A percentile compares a stretch with the other conserved stretches of the same genome.
Evolutionary conservation across 1,140 invertebrate species (phyloP).

Genomic region (Wiebesia pumilae): DNA sequence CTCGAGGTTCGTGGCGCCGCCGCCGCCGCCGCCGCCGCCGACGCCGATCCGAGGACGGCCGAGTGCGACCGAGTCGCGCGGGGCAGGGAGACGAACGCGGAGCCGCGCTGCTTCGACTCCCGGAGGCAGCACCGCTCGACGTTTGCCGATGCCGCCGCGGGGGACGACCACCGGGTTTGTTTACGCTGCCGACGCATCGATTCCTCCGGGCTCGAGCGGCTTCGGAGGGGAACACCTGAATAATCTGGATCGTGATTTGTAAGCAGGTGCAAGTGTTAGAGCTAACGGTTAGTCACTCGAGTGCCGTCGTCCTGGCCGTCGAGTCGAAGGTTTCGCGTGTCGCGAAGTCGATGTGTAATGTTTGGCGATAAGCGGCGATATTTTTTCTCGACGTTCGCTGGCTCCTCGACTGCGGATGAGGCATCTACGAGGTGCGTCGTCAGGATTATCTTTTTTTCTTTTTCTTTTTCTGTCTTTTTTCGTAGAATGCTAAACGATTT

Average conservation of each 20-base stretch:
- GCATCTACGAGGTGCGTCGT: too few relatives aligned
- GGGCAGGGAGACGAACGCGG: slow-evolving; percentile 15
- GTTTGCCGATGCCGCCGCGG: too few relatives aligned
- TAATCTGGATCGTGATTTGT: not conserved
- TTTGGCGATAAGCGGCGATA: too few relatives aligned
- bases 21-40: not conserved
- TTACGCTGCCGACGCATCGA: not conserved
- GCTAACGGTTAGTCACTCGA: not conserved
- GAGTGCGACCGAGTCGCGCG: slow-evolving; percentile 51
- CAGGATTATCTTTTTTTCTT: too few relatives aligned
- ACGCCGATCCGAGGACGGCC: slow-evolving; percentile 56
- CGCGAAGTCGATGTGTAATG: too few relatives aligned
- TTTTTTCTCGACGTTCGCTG: too few relatives aligned
- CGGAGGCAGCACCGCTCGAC: slow-evolving; percentile 43
- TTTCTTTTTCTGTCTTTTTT: too few relatives aligned
- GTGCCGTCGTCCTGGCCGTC: too few relatives aligned
- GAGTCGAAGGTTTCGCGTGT: too few relatives aligned
- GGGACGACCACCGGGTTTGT: not conserved
- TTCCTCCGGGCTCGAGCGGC: not conserved
- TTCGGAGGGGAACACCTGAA: not conserved
- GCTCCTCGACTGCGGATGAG: too few relatives aligned
- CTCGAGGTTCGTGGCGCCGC: not conserved
- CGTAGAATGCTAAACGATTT: too few relatives aligned
- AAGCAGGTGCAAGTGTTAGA: not conserved
- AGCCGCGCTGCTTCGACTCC: slow-evolving; percentile 46